Conservation (phyloP, 2,113 vertebrate species). For the Anolis sagrei region DNA sequence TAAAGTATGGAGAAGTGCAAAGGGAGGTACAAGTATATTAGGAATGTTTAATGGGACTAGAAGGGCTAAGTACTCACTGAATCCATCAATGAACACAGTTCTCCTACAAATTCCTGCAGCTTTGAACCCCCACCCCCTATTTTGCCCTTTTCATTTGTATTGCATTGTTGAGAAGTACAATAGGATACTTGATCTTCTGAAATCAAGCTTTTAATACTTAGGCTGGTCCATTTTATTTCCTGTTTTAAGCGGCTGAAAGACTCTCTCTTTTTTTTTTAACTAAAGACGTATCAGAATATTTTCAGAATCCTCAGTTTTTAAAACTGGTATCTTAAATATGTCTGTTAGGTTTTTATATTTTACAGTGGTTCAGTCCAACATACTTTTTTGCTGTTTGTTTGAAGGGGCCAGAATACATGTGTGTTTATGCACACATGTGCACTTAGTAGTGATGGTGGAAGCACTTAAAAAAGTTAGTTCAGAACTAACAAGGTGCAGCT, state of each 20-base stretch:
- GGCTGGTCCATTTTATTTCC: not conserved
- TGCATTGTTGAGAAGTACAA: not conserved
- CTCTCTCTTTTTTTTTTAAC: not conserved
- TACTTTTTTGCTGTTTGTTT: not conserved
- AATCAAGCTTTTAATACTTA: not conserved
- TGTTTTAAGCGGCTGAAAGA: not conserved
- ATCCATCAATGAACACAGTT: not conserved
- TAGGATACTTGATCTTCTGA: not conserved
- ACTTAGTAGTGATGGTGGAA: not conserved
- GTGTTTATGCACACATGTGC: not conserved
- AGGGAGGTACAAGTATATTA: not conserved
- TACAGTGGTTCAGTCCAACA: not conserved
- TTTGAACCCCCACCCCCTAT: not conserved
- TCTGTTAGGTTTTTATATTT: not conserved
- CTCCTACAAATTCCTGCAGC: too few species aligned
- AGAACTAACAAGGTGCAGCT: not conserved
- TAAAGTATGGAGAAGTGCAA: not conserved
- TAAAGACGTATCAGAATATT: not conserved
- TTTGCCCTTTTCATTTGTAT: not conserved
- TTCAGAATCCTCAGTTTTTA: not conserved
- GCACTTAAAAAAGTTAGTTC: not conserved
- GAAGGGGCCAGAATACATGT: not conserved
- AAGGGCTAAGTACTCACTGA: not conserved
- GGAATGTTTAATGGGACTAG: not conserved
- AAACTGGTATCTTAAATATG: not conserved